A percentile compares a stretch with the other conserved stretches of the same genome.
These are phyloP conservation scores for Dryoscopus gambensis DNA, from an alignment of 2,113 vertebrate species.

Conservation along the genomic window DNA sequence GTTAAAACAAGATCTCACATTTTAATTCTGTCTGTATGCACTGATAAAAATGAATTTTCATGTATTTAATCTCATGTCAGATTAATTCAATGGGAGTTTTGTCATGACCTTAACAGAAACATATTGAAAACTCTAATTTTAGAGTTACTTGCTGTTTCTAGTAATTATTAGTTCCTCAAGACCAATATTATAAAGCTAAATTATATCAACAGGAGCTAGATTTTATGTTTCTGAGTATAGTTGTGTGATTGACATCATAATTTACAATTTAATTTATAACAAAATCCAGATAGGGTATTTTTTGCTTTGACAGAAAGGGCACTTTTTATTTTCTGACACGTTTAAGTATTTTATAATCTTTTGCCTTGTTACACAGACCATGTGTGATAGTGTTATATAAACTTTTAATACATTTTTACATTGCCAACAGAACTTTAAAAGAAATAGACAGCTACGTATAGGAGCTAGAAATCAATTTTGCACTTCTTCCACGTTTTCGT, in stretches of 20 bases:
- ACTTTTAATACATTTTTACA: background rate
- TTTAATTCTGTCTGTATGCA: background rate
- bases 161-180: background rate
- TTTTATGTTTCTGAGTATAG: background rate
- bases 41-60: background rate
- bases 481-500: background rate
- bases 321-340: background rate
- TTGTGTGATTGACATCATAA: background rate
- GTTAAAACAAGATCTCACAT: conserved; percentile 3
- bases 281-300: background rate
- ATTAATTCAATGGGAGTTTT: background rate
- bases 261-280: background rate
- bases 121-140: background rate
- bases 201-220: background rate
- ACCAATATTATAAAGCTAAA: background rate
- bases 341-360: background rate
- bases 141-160: background rate
- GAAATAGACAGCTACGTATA: background rate
- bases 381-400: background rate
- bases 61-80: background rate
- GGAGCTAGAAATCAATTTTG: background rate
- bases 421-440: background rate
- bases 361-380: background rate
- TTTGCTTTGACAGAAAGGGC: background rate
- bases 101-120: background rate